phyloP scores from a whole-genome alignment of 2,113 vertebrate genomes.

The Copsychus sechellarum region DNA sequence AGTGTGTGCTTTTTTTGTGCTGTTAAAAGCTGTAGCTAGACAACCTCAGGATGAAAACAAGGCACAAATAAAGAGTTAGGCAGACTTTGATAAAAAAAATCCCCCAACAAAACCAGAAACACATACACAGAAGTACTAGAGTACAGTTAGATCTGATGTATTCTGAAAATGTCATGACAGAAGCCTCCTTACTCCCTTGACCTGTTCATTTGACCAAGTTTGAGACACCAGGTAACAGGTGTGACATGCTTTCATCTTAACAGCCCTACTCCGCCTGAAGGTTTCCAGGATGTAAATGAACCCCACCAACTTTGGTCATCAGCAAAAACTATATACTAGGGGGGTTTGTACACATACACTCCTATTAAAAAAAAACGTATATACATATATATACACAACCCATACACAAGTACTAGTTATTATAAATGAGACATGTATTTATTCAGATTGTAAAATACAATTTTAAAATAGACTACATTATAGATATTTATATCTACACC shows the following conservation, averaged over 20 bases:
- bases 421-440: neutral
- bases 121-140: neutral
- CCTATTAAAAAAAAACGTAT: neutral
- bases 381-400: no score
- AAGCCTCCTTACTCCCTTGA: neutral
- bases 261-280: neutral
- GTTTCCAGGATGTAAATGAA: neutral
- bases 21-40: neutral
- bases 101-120: neutral
- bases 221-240: neutral
- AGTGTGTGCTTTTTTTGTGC: neutral
- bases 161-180: neutral
- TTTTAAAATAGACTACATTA: neutral
- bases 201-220: neutral
- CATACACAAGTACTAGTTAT: neutral
- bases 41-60: neutral
- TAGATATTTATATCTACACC: neutral
- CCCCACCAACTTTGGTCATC: neutral
- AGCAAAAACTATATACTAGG: neutral
- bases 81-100: neutral
- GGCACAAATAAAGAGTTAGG: neutral
- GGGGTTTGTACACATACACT: rapidly evolving
- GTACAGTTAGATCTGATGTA: neutral
- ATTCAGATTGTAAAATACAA: neutral
- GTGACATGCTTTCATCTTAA: neutral